Evolutionary conservation across 1,140 invertebrate genomes (phyloP), one percentile per base, ranked within the genome.

Genomic region (Drosophila sechellia): DNA sequence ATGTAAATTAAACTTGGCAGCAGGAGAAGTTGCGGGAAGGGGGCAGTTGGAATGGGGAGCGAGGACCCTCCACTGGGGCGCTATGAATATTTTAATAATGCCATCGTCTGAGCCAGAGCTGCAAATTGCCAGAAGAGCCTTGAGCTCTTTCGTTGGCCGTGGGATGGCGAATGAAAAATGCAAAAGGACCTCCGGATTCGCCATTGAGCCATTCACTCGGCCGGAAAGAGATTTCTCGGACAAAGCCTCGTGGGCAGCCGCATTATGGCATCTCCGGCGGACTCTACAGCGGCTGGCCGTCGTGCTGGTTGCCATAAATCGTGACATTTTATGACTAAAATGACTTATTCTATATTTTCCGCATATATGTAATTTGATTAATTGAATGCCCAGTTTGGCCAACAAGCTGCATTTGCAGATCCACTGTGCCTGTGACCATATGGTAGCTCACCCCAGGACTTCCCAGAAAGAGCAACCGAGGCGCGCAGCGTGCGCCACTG

Each of bases 41-140:
- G 35, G 35, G 12, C 45, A 22, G n/a, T 35, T 34, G 31, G 48
- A 50, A 50, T 50, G 57, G 53, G 27, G 27, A 31, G 5, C 5
- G 27, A 8, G 40, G 42, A 49, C 50, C 15, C 39, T 58, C 45
- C 70, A 10, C 25, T 52, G 27, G 61, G 72, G 55, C 55, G 54
- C 72, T 75, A 86, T 85, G 81, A 85, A 85, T 85, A 85, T 85
- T 85, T 85, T 85, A 85, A 85, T 85, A 85, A 87, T 78, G 63
- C 45, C 78, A 71, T 55, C 56, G 54, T 65, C 68, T 79, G 25
- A 34, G 40, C 37, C 53, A 5, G 42, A 54, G 65, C 60, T 69
- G 78, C 60, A 85, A 74, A 86, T 78, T 74, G 78, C 77, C 78
- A 46, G 50, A 77, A 66, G 43, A 80, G 81, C 80, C 81, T 84